Evolutionary conservation across 2,797 vertebrate genomes (phyloP).

Genomic region (Myiotriccus ornatus): DNA sequence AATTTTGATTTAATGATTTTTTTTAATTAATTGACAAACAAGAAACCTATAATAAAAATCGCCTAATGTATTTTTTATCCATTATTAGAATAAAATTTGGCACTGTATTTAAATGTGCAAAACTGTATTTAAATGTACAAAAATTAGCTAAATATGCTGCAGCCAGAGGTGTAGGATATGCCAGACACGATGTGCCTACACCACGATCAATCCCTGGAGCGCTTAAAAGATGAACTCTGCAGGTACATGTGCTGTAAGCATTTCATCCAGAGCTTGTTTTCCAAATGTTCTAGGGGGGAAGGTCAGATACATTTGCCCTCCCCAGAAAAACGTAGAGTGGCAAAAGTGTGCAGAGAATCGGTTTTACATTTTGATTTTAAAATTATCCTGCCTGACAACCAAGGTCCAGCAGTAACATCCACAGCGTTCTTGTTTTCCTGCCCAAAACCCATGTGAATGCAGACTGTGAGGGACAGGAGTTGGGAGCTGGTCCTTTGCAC

Average conservation of each 20-base stretch:
- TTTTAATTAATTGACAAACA: neutral
- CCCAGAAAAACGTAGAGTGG: accelerated
- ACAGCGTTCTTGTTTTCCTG: neutral
- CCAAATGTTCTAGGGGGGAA: neutral
- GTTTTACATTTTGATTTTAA: neutral
- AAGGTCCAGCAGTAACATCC: neutral
- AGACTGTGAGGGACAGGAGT: neutral
- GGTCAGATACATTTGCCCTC: neutral
- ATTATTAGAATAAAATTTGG: neutral
- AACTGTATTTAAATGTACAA: neutral
- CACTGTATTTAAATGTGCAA: neutral
- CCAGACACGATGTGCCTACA: too few relatives aligned
- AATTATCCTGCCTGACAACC: neutral
- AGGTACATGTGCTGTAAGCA: neutral
- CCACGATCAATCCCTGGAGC: accelerated
- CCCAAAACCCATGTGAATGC: neutral
- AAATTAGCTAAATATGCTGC: neutral
- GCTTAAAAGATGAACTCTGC: neutral
- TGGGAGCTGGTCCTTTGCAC: neutral
- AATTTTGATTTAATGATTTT: neutral
- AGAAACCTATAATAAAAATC: neutral
- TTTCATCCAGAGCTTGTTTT: neutral
- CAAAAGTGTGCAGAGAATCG: neutral
- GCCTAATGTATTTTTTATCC: neutral
- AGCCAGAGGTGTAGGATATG: neutral